Evolutionary conservation across 1,140 invertebrate genomes (phyloP).

Genomic region (Protaetia brevitarsis): DNA sequence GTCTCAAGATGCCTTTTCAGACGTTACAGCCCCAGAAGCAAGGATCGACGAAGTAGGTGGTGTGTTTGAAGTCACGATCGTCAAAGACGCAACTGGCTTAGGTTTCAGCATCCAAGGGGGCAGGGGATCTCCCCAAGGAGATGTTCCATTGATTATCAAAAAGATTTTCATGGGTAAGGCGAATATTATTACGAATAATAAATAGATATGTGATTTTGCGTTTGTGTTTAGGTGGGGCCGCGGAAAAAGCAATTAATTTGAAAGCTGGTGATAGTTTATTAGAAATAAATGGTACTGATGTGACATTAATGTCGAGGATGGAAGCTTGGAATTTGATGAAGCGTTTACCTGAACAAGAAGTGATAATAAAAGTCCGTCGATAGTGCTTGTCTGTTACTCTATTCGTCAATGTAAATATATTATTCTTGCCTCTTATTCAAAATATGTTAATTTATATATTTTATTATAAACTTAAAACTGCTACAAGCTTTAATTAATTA

Average conservation of each 20-base stretch:
- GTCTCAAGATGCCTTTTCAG: too few relatives aligned
- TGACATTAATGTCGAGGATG: constrained; percentile 80
- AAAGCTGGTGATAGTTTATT: constrained; percentile 83
- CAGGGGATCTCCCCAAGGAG: constrained; percentile 81
- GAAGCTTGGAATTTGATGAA: constrained; percentile 93
- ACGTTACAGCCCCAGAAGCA: too few relatives aligned
- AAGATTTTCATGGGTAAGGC: constrained; percentile 85
- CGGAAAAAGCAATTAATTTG: constrained; percentile 81
- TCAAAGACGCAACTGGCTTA: constrained; percentile 84
- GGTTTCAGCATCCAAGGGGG: constrained; percentile 93
- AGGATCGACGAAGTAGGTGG: too few relatives aligned
- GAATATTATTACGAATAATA: constrained; percentile 10
- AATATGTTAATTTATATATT: constrained; percentile 13
- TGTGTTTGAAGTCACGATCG: constrained; percentile 58
- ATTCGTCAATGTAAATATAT: not conserved
- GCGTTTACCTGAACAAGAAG: constrained; percentile 76
- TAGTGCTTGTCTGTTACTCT: constrained; percentile 20
- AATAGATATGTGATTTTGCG: too few relatives aligned
- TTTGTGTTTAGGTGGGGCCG: constrained; percentile 73
- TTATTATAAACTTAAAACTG: not conserved
- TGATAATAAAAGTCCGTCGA: constrained; percentile 49
- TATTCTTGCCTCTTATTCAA: not conserved
- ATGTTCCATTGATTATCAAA: constrained; percentile 81
- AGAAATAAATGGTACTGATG: constrained; percentile 75
- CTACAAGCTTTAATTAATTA: not conserved